Percentiles rank a stretch among this genome's conserved stretches.
Conservation (phyloP, 2,113 vertebrate genomes). For the Pungitius pungitius region DNA sequence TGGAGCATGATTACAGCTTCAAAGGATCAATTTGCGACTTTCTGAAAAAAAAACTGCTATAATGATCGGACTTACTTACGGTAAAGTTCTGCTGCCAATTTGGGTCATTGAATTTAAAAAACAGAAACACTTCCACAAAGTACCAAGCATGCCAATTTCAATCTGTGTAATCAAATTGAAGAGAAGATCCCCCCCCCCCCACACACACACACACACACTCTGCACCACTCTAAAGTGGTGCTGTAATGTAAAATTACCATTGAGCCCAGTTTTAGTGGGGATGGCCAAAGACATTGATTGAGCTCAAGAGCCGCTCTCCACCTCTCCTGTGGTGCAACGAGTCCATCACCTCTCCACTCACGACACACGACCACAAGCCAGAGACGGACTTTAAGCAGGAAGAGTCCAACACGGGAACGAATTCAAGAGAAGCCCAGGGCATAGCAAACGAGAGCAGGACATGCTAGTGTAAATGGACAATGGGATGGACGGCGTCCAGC, state of each 20-base stretch:
- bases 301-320: background rate
- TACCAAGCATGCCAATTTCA: background rate
- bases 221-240: background rate
- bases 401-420: background rate
- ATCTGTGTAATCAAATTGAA: constrained; percentile 8
- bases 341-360: constrained; percentile 20
- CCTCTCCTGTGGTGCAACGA: background rate
- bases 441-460: background rate
- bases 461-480: background rate
- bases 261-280: background rate
- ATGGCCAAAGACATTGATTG: background rate
- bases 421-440: background rate
- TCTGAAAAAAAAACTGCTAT: background rate
- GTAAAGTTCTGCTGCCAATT: background rate
- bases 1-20: constrained; percentile 5
- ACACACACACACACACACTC: no score
- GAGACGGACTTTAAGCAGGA: background rate
- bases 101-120: constrained; percentile 7
- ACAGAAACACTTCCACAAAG: background rate
- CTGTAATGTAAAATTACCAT: constrained; percentile 9
- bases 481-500: constrained; percentile 39
- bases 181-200: background rate
- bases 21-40: background rate
- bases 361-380: constrained; percentile 2
- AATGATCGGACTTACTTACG: background rate